phyloP scores from a whole-genome alignment of 2,888 invertebrate genomes.

The Acleris cristana region DNA sequence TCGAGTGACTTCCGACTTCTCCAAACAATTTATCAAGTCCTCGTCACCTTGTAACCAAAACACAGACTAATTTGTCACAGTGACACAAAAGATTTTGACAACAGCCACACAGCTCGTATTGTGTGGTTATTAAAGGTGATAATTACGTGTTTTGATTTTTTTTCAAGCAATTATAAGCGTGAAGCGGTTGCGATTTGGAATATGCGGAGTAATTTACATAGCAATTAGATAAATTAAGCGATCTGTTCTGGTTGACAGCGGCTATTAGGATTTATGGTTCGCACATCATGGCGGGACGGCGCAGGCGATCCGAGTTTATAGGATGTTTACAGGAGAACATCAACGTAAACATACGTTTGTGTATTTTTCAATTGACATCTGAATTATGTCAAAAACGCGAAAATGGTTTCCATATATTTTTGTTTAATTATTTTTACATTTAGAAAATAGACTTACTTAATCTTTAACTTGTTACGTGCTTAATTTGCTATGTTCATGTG shows the following conservation, averaged over 20 bases:
- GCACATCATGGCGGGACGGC: background rate
- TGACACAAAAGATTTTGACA: slow-evolving; percentile 44
- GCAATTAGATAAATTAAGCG: slow-evolving; percentile 44
- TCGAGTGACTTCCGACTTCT: slow-evolving; percentile 32
- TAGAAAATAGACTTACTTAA: too few relatives aligned
- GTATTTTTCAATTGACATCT: too few relatives aligned
- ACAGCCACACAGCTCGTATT: slow-evolving; percentile 29
- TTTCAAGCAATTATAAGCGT: slow-evolving; percentile 42
- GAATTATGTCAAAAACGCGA: too few relatives aligned
- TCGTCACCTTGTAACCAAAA: slow-evolving; percentile 50
- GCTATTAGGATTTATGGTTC: slow-evolving; percentile 44
- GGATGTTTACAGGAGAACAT: too few relatives aligned
- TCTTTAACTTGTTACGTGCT: too few relatives aligned
- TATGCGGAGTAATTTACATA: slow-evolving; percentile 43
- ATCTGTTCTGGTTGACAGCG: slow-evolving; percentile 43
- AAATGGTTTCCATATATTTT: too few relatives aligned
- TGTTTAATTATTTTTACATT: too few relatives aligned
- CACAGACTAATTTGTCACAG: slow-evolving; percentile 50
- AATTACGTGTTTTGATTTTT: slow-evolving; percentile 24
- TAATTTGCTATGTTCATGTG: too few relatives aligned
- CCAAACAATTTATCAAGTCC: slow-evolving; percentile 45
- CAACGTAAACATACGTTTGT: too few relatives aligned
- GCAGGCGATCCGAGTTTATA: background rate
- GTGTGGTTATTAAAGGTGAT: slow-evolving; percentile 10
- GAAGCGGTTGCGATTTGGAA: slow-evolving; percentile 45